Percentiles rank a stretch among this genome's conserved stretches.
These are phyloP conservation scores for Graptemys geographica DNA, from an alignment of 2,797 vertebrate genomes.

Conservation along the genomic window DNA sequence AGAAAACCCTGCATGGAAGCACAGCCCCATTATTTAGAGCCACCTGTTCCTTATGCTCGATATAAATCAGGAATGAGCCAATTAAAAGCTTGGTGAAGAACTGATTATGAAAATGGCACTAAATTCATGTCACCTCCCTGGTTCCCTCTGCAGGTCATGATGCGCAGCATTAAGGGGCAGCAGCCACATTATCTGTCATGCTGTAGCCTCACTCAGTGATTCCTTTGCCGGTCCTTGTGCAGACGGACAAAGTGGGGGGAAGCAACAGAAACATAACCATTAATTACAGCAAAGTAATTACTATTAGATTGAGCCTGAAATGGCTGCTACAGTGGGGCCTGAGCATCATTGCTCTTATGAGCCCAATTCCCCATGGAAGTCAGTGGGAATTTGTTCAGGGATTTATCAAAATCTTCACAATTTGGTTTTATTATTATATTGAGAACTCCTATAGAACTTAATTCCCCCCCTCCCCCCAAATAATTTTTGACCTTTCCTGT, in stretches of 20 bases:
- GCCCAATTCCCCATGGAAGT: background rate
- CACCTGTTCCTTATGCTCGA: background rate
- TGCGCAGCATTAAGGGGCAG: background rate
- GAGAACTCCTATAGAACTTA: background rate
- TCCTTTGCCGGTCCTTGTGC: background rate
- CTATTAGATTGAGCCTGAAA: accelerated
- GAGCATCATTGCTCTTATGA: accelerated
- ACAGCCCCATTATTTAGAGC: background rate
- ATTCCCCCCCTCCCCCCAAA: background rate
- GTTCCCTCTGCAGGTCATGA: background rate
- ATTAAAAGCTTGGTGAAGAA: background rate
- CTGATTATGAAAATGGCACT: background rate
- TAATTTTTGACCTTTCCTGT: too few relatives aligned
- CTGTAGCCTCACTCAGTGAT: background rate
- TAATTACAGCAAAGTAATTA: background rate
- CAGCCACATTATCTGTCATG: background rate
- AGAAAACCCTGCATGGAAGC: background rate
- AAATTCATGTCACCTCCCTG: background rate
- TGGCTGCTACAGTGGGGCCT: accelerated
- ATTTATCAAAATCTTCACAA: background rate
- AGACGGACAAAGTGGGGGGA: background rate
- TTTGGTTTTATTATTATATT: background rate
- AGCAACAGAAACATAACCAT: accelerated
- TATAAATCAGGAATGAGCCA: background rate
- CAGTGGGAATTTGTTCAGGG: background rate